These are phyloP conservation scores for Setophaga petechia DNA, from an alignment of 2,113 vertebrate species.

Conservation along the genomic window DNA sequence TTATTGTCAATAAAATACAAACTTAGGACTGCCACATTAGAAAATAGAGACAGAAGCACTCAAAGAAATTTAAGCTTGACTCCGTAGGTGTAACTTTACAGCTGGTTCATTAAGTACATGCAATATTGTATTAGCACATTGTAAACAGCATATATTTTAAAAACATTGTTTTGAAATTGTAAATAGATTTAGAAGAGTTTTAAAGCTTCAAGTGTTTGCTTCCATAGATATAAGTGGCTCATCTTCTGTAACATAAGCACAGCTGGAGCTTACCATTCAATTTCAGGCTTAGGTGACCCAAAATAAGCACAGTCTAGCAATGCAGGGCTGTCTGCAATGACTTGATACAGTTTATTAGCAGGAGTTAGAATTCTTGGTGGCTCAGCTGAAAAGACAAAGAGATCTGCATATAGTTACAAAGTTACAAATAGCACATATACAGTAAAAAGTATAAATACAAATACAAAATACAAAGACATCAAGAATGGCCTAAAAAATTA, in stretches of 20 bases:
- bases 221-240: neutral
- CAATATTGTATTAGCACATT: accelerated
- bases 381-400: conserved; percentile 82
- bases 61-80: neutral
- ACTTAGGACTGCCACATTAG: neutral
- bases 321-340: conserved; percentile 85
- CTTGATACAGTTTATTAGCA: conserved; percentile 86
- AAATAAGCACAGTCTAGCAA: conserved; percentile 89
- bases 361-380: conserved; percentile 89
- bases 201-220: neutral
- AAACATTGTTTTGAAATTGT: neutral
- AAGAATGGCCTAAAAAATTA: neutral
- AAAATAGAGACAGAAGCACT: neutral
- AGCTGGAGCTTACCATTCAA: conserved; percentile 86
- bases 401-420: neutral
- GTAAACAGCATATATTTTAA: neutral
- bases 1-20: neutral
- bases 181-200: neutral
- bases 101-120: neutral
- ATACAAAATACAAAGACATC: neutral
- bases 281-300: conserved; percentile 90
- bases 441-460: neutral
- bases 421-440: neutral
- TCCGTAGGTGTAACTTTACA: neutral
- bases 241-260: neutral